Percentiles rank a stretch among this genome's conserved stretches.
phyloP scores from a whole-genome alignment of 1,140 invertebrate species.

The Heterodera carotae region DNA sequence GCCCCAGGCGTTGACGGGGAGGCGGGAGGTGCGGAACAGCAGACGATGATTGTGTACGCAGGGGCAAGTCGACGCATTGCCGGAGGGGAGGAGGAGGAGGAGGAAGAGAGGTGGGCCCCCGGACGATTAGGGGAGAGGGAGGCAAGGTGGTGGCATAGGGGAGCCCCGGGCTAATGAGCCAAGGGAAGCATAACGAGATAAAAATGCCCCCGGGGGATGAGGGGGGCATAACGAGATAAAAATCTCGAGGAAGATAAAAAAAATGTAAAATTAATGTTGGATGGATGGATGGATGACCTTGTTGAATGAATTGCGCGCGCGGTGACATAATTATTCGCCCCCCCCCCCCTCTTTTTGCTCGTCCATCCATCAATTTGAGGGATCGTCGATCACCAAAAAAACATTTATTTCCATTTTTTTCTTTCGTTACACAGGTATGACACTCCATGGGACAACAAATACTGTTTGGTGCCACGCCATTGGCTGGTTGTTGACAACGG shows the following conservation, averaged over 20 bases:
- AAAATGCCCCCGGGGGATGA: not conserved
- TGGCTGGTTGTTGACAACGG: slow-evolving; percentile 8
- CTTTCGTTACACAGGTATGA: slow-evolving; percentile 29
- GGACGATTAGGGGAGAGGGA: not conserved
- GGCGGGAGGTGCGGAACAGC: not conserved
- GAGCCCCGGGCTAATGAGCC: too few species aligned
- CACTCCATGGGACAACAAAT: slow-evolving; percentile 44
- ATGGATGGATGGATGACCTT: not conserved
- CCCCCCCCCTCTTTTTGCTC: not conserved
- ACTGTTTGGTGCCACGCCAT: slow-evolving; percentile 28
- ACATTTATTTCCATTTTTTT: not conserved
- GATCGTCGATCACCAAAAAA: not conserved
- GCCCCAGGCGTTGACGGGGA: slow-evolving; percentile 10
- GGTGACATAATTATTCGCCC: not conserved
- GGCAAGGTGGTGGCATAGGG: not conserved
- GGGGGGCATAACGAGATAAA: not conserved
- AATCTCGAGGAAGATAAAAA: not conserved
- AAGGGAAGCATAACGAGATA: not conserved
- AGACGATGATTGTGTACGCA: slow-evolving; percentile 10
- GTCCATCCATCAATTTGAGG: not conserved
- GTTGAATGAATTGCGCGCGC: not conserved
- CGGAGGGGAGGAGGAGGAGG: slow-evolving; percentile 14
- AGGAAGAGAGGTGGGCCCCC: slow-evolving; percentile 18
- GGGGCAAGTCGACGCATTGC: not conserved
- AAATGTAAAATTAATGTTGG: not conserved